phyloP scores from a whole-genome alignment of 2,888 invertebrate genomes.

The Tromatobia lineatoria region DNA sequence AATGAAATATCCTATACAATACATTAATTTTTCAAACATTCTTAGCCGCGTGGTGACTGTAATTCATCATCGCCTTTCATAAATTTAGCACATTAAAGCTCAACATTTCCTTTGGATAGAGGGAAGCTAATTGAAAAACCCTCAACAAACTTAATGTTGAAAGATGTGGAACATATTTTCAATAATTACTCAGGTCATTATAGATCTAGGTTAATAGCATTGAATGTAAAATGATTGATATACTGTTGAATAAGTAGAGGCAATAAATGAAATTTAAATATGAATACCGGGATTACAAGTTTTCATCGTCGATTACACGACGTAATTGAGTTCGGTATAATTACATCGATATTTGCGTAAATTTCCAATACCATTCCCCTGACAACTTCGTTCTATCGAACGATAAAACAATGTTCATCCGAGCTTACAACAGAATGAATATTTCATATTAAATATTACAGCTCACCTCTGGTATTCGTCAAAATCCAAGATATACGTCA shows the following conservation, averaged over 20 bases:
- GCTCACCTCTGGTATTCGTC: not conserved
- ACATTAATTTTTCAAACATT: no score
- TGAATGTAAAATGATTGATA: not conserved
- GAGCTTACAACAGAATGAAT: not conserved
- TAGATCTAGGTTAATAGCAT: not conserved
- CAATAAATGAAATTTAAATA: not conserved
- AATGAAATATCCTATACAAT: no score
- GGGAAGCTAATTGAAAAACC: not conserved
- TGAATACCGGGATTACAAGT: not conserved
- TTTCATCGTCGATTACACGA: not conserved
- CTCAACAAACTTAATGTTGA: not conserved
- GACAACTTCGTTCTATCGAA: not conserved
- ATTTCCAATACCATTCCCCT: not conserved
- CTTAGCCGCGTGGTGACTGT: no score
- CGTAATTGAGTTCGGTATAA: not conserved
- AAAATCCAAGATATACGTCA: not conserved
- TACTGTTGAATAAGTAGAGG: not conserved
- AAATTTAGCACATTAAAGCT: conserved; percentile 25
- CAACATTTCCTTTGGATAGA: not conserved
- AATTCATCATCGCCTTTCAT: conserved; percentile 43
- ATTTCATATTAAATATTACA: not conserved
- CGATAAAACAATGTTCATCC: not conserved
- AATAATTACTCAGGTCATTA: not conserved
- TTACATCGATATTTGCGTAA: not conserved
- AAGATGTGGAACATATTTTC: no score